Percentiles rank a stretch among this genome's conserved stretches.
Evolutionary conservation across 1,140 invertebrate species (phyloP).

Genomic region (Panonychus citri): DNA sequence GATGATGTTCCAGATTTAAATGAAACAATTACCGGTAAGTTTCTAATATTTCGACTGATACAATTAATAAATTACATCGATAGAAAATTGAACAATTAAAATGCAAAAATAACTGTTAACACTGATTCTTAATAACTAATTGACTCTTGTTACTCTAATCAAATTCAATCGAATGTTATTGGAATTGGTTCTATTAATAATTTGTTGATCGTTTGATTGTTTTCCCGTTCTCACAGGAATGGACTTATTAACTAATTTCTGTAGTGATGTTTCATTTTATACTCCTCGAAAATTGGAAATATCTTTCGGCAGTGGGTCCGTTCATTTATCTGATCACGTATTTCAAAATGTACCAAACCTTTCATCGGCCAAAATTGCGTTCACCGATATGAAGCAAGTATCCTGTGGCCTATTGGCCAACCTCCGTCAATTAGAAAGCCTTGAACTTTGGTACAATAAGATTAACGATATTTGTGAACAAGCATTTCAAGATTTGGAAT

Average conservation of each 20-base stretch:
- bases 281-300: neutral
- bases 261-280: neutral
- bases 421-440: neutral
- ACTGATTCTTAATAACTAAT: neutral
- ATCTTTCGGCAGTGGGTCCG: neutral
- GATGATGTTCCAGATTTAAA: neutral
- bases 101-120: neutral
- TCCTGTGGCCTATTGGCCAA: neutral
- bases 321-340: neutral
- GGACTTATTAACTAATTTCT: neutral
- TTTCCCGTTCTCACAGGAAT: neutral
- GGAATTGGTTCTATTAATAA: neutral
- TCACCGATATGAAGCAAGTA: neutral
- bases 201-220: neutral
- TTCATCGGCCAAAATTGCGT: neutral
- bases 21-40: neutral
- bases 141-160: neutral
- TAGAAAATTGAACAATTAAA: neutral
- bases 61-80: neutral
- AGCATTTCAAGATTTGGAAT: neutral
- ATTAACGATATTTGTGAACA: neutral
- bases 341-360: neutral
- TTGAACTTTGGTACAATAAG: neutral
- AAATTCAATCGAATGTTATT: neutral
- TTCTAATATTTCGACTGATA: neutral